Evolutionary conservation across 1,140 invertebrate species (phyloP).

Genomic region (Drosophila lowei): DNA sequence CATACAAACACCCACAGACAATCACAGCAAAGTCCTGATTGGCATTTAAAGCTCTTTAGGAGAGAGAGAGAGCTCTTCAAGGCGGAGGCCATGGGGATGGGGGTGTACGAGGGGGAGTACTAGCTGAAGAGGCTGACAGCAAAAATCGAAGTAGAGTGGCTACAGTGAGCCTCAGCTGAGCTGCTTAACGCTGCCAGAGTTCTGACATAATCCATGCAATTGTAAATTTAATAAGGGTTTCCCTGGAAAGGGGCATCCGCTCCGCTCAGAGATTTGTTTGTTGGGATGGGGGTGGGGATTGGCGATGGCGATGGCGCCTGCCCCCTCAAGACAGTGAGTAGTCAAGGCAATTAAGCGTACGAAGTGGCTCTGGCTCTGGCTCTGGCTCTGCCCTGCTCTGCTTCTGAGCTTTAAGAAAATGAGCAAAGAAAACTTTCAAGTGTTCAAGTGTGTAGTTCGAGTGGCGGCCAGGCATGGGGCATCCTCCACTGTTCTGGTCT

Average conservation of each 20-base stretch:
- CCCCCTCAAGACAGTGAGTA: conserved; percentile 32
- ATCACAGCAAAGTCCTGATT: conserved; percentile 71
- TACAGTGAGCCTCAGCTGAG: conserved; percentile 76
- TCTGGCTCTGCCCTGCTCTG: not conserved
- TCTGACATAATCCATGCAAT: conserved; percentile 79
- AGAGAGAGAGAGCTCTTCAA: conserved; percentile 36
- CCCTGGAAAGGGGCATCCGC: conserved; percentile 9
- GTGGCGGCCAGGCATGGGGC: not conserved
- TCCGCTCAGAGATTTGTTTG: conserved; percentile 25
- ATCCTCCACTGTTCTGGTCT: conserved; percentile 5
- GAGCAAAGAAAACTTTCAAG: conserved; percentile 51
- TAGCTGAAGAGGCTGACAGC: conserved; percentile 47
- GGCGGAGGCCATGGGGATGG: conserved; percentile 13
- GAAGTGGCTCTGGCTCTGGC: conserved; percentile 5
- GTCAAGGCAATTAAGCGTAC: conserved; percentile 64
- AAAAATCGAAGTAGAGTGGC: conserved; percentile 76
- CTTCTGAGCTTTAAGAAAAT: conserved; percentile 18
- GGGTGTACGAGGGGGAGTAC: conserved; percentile 5
- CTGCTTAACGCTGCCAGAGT: conserved; percentile 72
- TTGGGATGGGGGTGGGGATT: not conserved
- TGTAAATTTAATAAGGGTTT: conserved; percentile 77
- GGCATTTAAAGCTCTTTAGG: conserved; percentile 78
- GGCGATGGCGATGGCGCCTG: conserved; percentile 3
- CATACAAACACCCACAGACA: conserved; percentile 27
- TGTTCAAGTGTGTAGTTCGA: conserved; percentile 19